These are phyloP conservation scores for Paedocypris sp. DNA, from an alignment of 2,113 vertebrate species.

Conservation along the genomic window DNA sequence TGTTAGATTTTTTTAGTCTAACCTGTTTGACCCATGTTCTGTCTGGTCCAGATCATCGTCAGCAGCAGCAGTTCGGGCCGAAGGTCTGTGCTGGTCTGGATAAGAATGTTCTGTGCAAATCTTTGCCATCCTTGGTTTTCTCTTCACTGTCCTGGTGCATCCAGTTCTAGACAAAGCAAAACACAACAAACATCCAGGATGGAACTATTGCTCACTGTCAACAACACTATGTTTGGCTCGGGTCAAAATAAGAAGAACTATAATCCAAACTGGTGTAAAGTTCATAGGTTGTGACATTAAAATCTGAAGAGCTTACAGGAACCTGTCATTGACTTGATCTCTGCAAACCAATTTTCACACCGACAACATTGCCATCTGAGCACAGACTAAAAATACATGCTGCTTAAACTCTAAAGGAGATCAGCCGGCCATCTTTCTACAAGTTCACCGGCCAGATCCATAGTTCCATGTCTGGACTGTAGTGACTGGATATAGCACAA, in stretches of 20 bases:
- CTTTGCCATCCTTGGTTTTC: constrained; percentile 72
- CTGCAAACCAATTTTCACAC: constrained; percentile 22
- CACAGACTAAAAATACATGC: constrained; percentile 49
- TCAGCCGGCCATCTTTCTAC: constrained; percentile 41
- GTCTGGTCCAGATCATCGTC: constrained; percentile 63
- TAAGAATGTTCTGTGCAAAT: constrained; percentile 69
- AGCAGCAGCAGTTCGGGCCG: constrained; percentile 31
- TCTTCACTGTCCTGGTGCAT: constrained; percentile 23
- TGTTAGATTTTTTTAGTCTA: constrained; percentile 6
- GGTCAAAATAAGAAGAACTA: background rate
- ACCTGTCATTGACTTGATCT: constrained; percentile 21
- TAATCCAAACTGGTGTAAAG: background rate
- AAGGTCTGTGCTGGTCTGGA: constrained; percentile 41
- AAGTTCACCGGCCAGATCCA: constrained; percentile 44
- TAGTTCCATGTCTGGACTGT: no score
- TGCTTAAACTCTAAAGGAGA: constrained; percentile 57
- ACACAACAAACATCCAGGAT: background rate
- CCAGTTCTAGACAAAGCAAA: constrained; percentile 24
- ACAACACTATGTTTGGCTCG: background rate
- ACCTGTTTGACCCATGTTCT: constrained; percentile 79
- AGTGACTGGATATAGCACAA: background rate
- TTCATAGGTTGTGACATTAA: background rate
- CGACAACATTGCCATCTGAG: constrained; percentile 28
- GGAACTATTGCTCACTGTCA: no score
- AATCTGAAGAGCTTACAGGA: background rate